Evolutionary conservation across 2,888 invertebrate species (phyloP), one percentile per base, ranked within the genome.

Genomic region (Drosophila seclusa): DNA sequence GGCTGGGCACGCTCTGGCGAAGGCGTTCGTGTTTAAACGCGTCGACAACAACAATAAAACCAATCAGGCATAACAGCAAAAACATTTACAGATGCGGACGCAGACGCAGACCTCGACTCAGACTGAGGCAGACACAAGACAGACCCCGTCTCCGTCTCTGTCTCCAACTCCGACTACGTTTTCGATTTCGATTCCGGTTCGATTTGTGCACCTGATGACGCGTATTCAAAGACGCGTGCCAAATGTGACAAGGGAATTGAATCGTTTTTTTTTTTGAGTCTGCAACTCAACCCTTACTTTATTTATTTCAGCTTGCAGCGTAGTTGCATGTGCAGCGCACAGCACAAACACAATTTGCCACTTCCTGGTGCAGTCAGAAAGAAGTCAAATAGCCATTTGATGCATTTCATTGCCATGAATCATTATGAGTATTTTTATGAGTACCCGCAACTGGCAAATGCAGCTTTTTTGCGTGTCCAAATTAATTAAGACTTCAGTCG

Each of bases 1-100:
- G 59, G 70, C 73, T 38, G 55, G 65, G 68, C 78, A 77, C 75
- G 87, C 81, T 80, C 63, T 48, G 71, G 57, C 65, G 66, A 82
- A 87, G 90, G 85, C 76, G 84, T 85, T 85, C 88, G 88, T 89
- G 84, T 82, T 81, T 78, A 81, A 81, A 78, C 61, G 82, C 78
- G 82, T 60, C 82, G 68, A 83, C 81, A 73, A 79, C 90, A 85
- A 89, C 90, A 82, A 89, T 85, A 87, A 85, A 83, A 75, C 73
- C 88, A 89, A 85, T 83, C 83, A 87, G 68, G 59, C 69, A 58
- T 21, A 62, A 57, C 70, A 80, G 68, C 63, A 86, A 69, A 75
- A 74, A 50, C 55, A 55, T 49, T 36, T 16, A 32, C 71, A 50
- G 55, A 27, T 27, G 7, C 32, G 34, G 54, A 57, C 18, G 2